phyloP scores from a whole-genome alignment of 1,140 invertebrate species.

The Diuraphis noxia region DNA sequence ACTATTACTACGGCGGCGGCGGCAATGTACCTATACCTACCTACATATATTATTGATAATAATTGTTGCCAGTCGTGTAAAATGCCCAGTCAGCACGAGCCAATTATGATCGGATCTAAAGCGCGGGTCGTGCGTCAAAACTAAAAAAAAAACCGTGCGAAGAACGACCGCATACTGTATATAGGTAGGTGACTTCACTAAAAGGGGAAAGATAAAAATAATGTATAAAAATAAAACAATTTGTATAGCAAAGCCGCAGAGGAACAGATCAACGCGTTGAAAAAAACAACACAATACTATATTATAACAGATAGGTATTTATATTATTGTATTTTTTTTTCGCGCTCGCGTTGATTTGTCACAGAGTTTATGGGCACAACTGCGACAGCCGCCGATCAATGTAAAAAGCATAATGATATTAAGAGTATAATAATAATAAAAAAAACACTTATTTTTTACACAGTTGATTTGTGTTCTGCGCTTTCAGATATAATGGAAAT shows the following conservation, averaged over 20 bases:
- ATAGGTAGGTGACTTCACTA: not conserved
- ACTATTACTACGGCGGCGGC: not conserved
- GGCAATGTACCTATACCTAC: not conserved
- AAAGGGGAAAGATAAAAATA: not conserved
- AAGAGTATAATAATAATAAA: not conserved
- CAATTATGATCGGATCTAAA: conserved; percentile 49
- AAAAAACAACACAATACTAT: not conserved
- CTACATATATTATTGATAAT: conserved; percentile 7
- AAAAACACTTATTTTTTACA: conserved; percentile 26
- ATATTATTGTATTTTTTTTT: conserved; percentile 26
- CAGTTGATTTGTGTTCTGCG: conserved; percentile 26
- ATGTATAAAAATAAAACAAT: not conserved
- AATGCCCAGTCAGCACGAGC: conserved; percentile 53
- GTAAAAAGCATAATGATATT: conserved; percentile 13
- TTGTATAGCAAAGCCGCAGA: not conserved
- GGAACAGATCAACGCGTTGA: not conserved
- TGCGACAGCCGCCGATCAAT: not conserved
- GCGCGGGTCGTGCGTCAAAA: conserved; percentile 48
- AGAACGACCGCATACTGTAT: not conserved
- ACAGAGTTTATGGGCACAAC: conserved; percentile 17
- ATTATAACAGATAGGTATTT: conserved; percentile 9
- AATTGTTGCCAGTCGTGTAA: conserved; percentile 32
- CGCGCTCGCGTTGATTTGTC: conserved; percentile 1
- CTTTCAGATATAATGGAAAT: conserved; percentile 10
- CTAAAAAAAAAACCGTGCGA: not conserved